A percentile compares a stretch with the other conserved stretches of the same genome.
phyloP scores from a whole-genome alignment of 2,113 vertebrate genomes.

The Enhydra lutris region DNA sequence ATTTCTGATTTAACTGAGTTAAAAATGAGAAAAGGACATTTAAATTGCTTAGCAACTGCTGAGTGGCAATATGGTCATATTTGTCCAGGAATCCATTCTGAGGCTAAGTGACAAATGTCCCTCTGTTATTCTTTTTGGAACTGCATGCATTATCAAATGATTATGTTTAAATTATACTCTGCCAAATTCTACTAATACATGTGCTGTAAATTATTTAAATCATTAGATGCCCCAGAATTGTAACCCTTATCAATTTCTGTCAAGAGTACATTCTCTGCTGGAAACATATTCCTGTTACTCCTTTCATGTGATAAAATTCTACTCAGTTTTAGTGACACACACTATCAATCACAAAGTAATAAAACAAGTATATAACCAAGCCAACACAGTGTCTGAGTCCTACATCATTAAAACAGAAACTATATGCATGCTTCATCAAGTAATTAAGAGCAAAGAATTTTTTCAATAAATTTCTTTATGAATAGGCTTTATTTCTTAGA shows the following conservation, averaged over 20 bases:
- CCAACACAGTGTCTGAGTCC: not conserved
- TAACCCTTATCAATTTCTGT: conserved; percentile 25
- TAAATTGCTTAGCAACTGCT: conserved; percentile 29
- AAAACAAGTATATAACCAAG: conserved; percentile 2
- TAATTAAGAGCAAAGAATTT: not conserved
- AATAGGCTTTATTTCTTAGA: not conserved
- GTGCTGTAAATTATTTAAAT: conserved; percentile 32
- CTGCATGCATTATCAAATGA: not conserved
- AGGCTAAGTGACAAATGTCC: conserved; percentile 28
- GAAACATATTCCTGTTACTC: not conserved
- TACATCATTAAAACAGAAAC: not conserved
- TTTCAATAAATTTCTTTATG: not conserved
- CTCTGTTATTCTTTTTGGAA: not conserved
- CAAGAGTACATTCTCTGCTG: not conserved
- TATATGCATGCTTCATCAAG: not conserved
- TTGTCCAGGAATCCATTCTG: conserved; percentile 41
- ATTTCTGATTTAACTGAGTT: not conserved
- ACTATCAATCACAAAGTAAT: not conserved
- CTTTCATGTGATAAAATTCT: conserved; percentile 45
- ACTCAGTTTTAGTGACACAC: not conserved
- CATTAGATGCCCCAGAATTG: not conserved
- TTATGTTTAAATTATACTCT: conserved; percentile 37
- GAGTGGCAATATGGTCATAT: conserved; percentile 42
- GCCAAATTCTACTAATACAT: conserved; percentile 9
- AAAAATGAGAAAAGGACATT: not conserved